These are phyloP conservation scores for Pandemis corylana DNA, from an alignment of 2,888 invertebrate species.

Conservation along the genomic window DNA sequence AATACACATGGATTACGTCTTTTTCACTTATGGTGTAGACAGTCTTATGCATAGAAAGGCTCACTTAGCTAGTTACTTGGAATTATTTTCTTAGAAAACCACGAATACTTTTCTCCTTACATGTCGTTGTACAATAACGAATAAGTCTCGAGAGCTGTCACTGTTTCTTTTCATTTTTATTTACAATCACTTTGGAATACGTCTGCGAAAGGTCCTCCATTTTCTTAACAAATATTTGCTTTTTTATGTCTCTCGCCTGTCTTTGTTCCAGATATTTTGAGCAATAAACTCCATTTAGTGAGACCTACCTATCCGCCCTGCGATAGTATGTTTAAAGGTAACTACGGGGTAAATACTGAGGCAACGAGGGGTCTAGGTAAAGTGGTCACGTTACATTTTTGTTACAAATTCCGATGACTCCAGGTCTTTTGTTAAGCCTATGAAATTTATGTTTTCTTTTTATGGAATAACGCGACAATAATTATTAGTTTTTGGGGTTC, in stretches of 20 bases:
- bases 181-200: constrained; percentile 37
- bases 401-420: constrained; percentile 27
- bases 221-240: constrained; percentile 40
- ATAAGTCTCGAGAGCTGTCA: not conserved
- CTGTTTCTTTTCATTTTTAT: constrained; percentile 26
- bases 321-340: constrained; percentile 1
- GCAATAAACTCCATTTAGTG: constrained; percentile 16
- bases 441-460: constrained; percentile 23
- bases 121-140: not conserved
- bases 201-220: constrained; percentile 38
- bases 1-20: no score
- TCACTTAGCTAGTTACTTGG: no score
- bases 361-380: not conserved
- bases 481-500: constrained; percentile 9
- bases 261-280: constrained; percentile 27
- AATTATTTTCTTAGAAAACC: not conserved
- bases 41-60: no score
- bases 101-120: not conserved
- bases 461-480: not conserved
- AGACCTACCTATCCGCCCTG: constrained; percentile 7
- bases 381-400: constrained; percentile 18
- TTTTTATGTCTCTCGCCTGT: constrained; percentile 35
- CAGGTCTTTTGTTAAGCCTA: constrained; percentile 24
- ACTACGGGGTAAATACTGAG: not conserved
- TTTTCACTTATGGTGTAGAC: no score